Evolutionary conservation across 2,113 vertebrate species (phyloP).

Genomic region (Microtus oregoni): DNA sequence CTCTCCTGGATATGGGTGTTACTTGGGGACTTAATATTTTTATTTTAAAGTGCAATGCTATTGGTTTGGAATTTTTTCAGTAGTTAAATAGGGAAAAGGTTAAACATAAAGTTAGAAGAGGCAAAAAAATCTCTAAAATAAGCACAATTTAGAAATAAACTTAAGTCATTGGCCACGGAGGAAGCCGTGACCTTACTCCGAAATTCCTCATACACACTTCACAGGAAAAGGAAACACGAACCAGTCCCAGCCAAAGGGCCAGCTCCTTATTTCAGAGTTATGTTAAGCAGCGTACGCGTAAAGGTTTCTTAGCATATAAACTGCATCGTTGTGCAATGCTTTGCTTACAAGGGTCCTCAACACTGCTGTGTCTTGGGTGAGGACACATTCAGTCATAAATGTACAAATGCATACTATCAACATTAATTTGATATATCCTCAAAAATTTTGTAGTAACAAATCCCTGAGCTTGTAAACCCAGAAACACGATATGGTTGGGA

Average conservation of each 20-base stretch:
- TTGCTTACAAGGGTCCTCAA: neutral
- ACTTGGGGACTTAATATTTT: neutral
- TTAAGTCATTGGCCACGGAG: neutral
- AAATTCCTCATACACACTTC: neutral
- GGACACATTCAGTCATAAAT: neutral
- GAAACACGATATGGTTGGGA: neutral
- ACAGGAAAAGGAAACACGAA: neutral
- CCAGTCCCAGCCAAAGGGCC: neutral
- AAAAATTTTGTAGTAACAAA: neutral
- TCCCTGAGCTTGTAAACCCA: neutral
- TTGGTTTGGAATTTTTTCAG: conserved; percentile 17
- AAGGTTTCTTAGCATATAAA: conserved; percentile 26
- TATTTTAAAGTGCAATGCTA: conserved; percentile 26
- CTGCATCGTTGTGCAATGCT: neutral
- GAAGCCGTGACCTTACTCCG: neutral
- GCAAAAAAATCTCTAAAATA: neutral
- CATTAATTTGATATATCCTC: neutral
- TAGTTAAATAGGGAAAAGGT: neutral
- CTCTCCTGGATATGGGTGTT: neutral
- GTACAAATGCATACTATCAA: neutral
- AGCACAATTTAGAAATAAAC: conserved; percentile 4
- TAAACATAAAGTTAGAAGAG: neutral
- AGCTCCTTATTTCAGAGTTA: neutral
- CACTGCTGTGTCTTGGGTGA: neutral
- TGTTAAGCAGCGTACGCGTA: neutral